These are phyloP conservation scores for Tragelaphus buxtoni DNA, from an alignment of 2,113 vertebrate genomes.

Conservation along the genomic window DNA sequence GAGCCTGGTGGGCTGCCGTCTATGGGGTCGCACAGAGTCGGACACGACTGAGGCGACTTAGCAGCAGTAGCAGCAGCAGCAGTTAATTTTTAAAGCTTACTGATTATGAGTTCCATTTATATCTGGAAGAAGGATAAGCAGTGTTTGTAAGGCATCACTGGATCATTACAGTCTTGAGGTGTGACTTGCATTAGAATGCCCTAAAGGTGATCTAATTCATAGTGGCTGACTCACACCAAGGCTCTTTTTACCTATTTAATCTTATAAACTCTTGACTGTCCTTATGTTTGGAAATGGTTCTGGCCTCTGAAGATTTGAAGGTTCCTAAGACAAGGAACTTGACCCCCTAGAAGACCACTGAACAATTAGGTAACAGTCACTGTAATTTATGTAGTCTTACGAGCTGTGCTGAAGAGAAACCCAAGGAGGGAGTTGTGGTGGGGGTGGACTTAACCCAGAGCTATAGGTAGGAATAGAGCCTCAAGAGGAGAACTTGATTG, in stretches of 20 bases:
- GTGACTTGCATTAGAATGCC: neutral
- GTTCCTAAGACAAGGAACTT: neutral
- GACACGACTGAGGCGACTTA: no score
- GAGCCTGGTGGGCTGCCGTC: no score
- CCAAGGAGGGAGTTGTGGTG: neutral
- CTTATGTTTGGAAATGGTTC: neutral
- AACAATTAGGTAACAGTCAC: neutral
- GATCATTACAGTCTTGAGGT: neutral
- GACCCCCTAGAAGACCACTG: neutral
- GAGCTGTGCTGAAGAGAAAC: neutral
- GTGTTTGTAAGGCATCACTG: neutral
- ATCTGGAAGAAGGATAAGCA: neutral
- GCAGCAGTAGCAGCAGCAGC: no score
- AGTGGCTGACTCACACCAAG: neutral
- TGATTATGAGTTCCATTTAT: neutral
- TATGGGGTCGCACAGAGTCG: no score
- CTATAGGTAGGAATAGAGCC: neutral
- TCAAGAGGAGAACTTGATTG: neutral
- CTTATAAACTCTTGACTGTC: neutral
- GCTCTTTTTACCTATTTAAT: neutral
- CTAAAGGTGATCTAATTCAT: neutral
- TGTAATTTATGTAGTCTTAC: neutral
- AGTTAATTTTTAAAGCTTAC: neutral
- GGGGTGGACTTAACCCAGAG: neutral
- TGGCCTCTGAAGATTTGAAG: neutral